Evolutionary conservation across 2,888 invertebrate species (phyloP), one percentile per base, ranked within the genome.

Genomic region (Drosophila conformis): DNA sequence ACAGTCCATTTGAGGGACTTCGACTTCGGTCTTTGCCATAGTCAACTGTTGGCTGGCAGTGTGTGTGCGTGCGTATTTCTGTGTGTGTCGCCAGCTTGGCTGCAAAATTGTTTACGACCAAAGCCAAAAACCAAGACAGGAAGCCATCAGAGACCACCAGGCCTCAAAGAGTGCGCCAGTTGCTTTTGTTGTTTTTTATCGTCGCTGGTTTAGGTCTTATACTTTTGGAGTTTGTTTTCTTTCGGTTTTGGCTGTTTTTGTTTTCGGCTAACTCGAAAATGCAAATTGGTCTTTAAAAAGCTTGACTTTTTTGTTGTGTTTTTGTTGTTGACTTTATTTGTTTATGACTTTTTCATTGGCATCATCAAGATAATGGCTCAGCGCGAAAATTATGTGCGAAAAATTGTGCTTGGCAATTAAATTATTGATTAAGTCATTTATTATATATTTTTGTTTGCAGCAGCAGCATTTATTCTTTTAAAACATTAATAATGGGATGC

Each of bases 61-160:
- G 18, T 46, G 29, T n/a, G 8, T 31, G 15, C 15, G 54, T 31
- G 29, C 36, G 21, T 29, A 38, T 48, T 51, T 35, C 18, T 52
- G 60, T 11, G 33, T 68, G 65, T 74, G 81, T 68, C 80, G 82
- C 82, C 82, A 67, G 70, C 48, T 67, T 82, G 79, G 70, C 82
- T 82, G 70, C 63, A 40, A 77, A 74, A 74, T 78, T 76, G 78
- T 87, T 85, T 82, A 84, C 84, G 80, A 82, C 64, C 76, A 70
- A 58, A 68, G 59, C 64, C 74, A 59, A 77, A 77, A 69, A 42
- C 48, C 62, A 81, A 81, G 73, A 81, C 81, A 81, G 81, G 81
- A 81, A 81, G 81, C 81, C 76, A 76, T 69, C 78, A 67, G 71
- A 58, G 70, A 53, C 69, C 63, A 76, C n/a, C 73, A 25, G 42